Evolutionary conservation across 2,113 vertebrate species (phyloP).

Genomic region (Cephalophus harveyi): DNA sequence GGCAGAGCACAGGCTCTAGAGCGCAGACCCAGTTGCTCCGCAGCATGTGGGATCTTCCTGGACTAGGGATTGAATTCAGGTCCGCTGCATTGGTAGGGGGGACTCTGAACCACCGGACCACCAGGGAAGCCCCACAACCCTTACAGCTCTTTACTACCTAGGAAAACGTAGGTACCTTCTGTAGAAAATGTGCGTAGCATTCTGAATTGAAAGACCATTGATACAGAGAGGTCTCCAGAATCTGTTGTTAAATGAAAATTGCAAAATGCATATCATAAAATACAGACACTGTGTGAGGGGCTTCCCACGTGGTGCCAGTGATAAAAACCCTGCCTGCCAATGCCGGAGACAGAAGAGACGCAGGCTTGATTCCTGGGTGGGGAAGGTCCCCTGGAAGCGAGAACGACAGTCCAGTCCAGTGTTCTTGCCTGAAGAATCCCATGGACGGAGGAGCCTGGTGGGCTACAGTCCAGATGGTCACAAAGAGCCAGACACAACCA

Average conservation of each 20-base stretch:
- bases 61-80: not conserved
- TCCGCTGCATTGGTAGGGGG: not conserved
- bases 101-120: not conserved
- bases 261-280: not conserved
- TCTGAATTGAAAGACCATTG: not conserved
- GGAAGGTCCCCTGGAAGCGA: not conserved
- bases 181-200: not conserved
- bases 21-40: accelerated
- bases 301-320: not conserved
- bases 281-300: not conserved
- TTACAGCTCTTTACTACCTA: not conserved
- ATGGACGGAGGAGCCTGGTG: not conserved
- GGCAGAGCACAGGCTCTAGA: not conserved
- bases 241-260: not conserved
- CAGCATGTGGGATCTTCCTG: not conserved
- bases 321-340: not conserved
- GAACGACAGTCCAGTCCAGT: not conserved
- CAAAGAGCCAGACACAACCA: not conserved
- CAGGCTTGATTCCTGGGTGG: not conserved
- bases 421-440: not conserved
- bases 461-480: not conserved
- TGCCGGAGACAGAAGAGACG: not conserved
- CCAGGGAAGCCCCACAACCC: not conserved
- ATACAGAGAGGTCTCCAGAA: not conserved
- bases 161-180: not conserved